Base-by-base conservation (phyloP, 35 echinoderm and acorn worm species). In the Lytechinus variegatus region DNA sequence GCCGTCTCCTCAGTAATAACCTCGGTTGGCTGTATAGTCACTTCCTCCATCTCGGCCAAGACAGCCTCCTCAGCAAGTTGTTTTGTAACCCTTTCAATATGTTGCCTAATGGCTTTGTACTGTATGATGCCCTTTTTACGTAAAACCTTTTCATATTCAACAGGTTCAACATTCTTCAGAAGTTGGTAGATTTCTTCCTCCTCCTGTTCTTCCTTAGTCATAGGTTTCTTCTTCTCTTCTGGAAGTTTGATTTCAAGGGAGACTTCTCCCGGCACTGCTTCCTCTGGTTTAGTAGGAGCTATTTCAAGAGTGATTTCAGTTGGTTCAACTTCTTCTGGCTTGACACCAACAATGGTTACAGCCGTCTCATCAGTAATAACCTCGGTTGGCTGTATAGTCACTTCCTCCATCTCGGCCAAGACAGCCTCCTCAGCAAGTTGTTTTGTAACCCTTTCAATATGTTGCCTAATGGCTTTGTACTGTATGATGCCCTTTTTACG, bases 131-230 rank as follows among this genome's bases (percentile, higher is more conserved):
- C 90, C 27, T 92, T 92, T 21, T 92, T 92, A 11, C 90, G 28
- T 24, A 97, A 87, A 91, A 97, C 56, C 52, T 96, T 97, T 79
- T 95, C 97, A 52, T 97, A 97, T 29, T 97, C 93, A 21, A 87
- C 55, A 27, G 54, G 44, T 52, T 54, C 44, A 89, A 52, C 95
- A 19, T 95, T 86, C 53, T 95, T 95, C n/a, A 95, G 95, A 24
- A 95, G 54, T 10, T 95, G 86, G 51, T 24, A 95, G 28, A 95
- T 95, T 89, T 95, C 86, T 72, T 96, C 95, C 52, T 97, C 56
- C 4, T 95, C 96, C 87, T 89, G 95, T 16, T 97, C 96, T 87
- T 96, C 97, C n/a, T 95, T 92, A 24, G 90, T 92, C 28, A 92
- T 19, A 52, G 90, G 90, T 54, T 54, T 33, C 16, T 52, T 54